Evolutionary conservation across 2,888 invertebrate species (phyloP).

Genomic region (Furcula furcula): DNA sequence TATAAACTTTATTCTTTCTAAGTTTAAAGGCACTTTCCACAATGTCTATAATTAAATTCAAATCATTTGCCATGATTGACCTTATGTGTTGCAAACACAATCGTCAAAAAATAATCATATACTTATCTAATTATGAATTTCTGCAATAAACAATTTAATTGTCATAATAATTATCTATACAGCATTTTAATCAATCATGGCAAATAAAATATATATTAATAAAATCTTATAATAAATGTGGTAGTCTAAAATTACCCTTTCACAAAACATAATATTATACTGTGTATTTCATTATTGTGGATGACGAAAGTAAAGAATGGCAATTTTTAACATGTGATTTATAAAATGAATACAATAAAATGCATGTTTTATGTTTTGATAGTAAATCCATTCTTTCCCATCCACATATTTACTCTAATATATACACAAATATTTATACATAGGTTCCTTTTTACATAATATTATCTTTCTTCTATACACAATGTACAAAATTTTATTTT

Average conservation of each 20-base stretch:
- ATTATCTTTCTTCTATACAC: constrained; percentile 65
- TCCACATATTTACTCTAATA: constrained; percentile 42
- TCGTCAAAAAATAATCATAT: constrained; percentile 18
- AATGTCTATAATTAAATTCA: constrained; percentile 71
- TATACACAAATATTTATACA: constrained; percentile 72
- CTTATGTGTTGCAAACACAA: constrained; percentile 25
- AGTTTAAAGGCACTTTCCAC: constrained; percentile 80
- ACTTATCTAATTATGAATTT: background rate
- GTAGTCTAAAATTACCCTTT: constrained; percentile 70
- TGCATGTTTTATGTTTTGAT: constrained; percentile 12
- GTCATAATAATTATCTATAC: constrained; percentile 21
- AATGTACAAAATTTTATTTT: constrained; percentile 69
- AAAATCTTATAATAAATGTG: constrained; percentile 45
- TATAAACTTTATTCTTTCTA: constrained; percentile 80
- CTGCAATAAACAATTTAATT: constrained; percentile 26
- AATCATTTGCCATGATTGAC: constrained; percentile 63
- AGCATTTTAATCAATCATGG: constrained; percentile 36
- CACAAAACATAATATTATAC: constrained; percentile 45
- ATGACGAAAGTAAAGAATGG: constrained; percentile 26
- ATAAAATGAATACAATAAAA: constrained; percentile 15
- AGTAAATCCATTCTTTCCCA: constrained; percentile 30
- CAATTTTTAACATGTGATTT: constrained; percentile 24
- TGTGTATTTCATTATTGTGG: constrained; percentile 26
- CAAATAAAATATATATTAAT: constrained; percentile 36
- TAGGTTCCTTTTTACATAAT: constrained; percentile 55